These are phyloP conservation scores for Hirtodrosophila cameraria DNA, from an alignment of 2,888 invertebrate species.

Conservation along the genomic window DNA sequence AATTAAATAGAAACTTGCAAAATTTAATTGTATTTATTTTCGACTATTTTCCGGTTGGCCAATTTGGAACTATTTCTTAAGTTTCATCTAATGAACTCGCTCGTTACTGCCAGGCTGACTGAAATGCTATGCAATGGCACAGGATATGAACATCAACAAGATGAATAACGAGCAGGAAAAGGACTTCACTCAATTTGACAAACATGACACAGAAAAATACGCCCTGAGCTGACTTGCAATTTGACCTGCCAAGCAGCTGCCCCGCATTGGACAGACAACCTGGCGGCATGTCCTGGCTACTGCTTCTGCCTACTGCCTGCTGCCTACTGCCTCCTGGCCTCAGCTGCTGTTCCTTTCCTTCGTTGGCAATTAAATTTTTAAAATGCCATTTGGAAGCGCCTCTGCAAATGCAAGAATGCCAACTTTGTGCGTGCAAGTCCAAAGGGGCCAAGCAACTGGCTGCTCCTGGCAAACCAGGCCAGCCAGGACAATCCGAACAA, in stretches of 20 bases:
- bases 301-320: not conserved
- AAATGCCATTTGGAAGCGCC: constrained; percentile 66
- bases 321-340: too few relatives aligned
- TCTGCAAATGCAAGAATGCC: constrained; percentile 53
- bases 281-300: constrained; percentile 22
- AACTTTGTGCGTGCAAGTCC: constrained; percentile 26
- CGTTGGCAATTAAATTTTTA: constrained; percentile 70
- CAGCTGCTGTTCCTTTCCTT: too few relatives aligned
- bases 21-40: too few relatives aligned
- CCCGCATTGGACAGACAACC: constrained; percentile 47
- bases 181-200: constrained; percentile 74
- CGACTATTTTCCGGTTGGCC: constrained; percentile 22
- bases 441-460: constrained; percentile 10
- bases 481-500: constrained; percentile 25
- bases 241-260: constrained; percentile 31
- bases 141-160: constrained; percentile 51
- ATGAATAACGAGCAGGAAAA: constrained; percentile 34
- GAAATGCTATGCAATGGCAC: constrained; percentile 32
- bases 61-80: too few relatives aligned
- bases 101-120: constrained; percentile 12
- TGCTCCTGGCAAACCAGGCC: constrained; percentile 3
- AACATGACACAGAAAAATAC: constrained; percentile 77
- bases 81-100: too few relatives aligned
- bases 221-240: constrained; percentile 65
- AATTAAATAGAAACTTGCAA: too few relatives aligned